A percentile compares a stretch with the other conserved stretches of the same genome.
Conservation (phyloP, 2,797 vertebrate genomes). For the Botia almorhae region DNA sequence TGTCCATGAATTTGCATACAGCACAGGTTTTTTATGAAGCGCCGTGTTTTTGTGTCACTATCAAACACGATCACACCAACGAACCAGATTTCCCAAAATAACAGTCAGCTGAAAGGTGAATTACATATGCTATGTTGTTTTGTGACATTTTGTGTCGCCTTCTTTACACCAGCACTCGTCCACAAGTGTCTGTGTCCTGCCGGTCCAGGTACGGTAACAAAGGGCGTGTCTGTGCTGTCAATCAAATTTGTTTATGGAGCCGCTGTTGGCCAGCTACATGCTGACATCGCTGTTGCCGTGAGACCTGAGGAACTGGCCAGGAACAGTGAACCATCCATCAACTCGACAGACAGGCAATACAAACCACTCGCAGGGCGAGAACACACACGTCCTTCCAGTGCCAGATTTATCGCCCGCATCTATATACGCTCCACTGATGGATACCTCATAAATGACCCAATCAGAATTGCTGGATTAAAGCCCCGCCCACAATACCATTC, state of each 20-base stretch:
- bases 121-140: slow-evolving; percentile 17
- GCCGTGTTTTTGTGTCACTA: slow-evolving; percentile 26
- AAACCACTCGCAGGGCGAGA: slow-evolving; percentile 47
- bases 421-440: slow-evolving; percentile 31
- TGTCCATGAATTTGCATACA: slow-evolving; percentile 13
- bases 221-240: slow-evolving; percentile 38
- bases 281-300: slow-evolving; percentile 45
- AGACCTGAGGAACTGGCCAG: slow-evolving; percentile 34
- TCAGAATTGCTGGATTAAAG: slow-evolving; percentile 35
- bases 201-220: slow-evolving; percentile 16
- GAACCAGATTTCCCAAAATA: slow-evolving; percentile 1
- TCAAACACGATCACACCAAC: slow-evolving; percentile 13
- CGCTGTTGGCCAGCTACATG: slow-evolving; percentile 49
- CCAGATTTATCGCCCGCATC: slow-evolving; percentile 49
- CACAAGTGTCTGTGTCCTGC: slow-evolving; percentile 9
- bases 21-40: slow-evolving; percentile 9
- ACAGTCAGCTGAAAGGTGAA: not conserved
- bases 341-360: slow-evolving; percentile 48
- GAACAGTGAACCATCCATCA: slow-evolving; percentile 47
- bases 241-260: slow-evolving; percentile 51
- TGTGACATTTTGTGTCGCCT: not conserved
- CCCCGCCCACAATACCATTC: slow-evolving; percentile 32
- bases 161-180: slow-evolving; percentile 4
- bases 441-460: slow-evolving; percentile 39
- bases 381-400: slow-evolving; percentile 44